These are phyloP conservation scores for Hyphantria cunea DNA, from an alignment of 1,140 invertebrate species.

Conservation along the genomic window DNA sequence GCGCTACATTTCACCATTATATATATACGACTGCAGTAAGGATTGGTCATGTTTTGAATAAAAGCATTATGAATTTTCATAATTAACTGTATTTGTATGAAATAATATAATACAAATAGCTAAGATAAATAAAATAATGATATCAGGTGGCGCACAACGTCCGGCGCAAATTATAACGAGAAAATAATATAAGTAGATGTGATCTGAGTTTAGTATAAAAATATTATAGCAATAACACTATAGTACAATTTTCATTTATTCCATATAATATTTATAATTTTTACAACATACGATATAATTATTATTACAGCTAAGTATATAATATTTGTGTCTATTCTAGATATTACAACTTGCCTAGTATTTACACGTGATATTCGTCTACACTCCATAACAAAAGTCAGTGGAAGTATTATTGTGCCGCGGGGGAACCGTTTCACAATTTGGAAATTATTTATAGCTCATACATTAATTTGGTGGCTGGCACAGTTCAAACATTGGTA, in stretches of 20 bases:
- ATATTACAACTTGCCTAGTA: conserved; percentile 7
- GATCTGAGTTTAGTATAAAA: conserved; percentile 37
- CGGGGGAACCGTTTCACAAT: too few relatives aligned
- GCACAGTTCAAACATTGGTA: too few relatives aligned
- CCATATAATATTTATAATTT: conserved; percentile 9
- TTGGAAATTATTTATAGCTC: too few relatives aligned
- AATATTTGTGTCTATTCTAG: conserved; percentile 13
- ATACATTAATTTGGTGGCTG: too few relatives aligned
- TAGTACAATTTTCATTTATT: conserved; percentile 14
- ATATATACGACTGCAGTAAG: too few relatives aligned
- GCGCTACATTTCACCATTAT: too few relatives aligned
- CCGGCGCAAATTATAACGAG: background rate
- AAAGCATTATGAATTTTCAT: conserved; percentile 1
- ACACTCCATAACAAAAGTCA: conserved; percentile 5
- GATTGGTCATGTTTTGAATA: too few relatives aligned
- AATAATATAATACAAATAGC: conserved; percentile 32
- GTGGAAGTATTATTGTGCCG: background rate
- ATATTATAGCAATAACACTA: conserved; percentile 33
- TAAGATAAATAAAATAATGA: conserved; percentile 18
- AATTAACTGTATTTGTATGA: conserved; percentile 30
- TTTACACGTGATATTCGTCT: conserved; percentile 8
- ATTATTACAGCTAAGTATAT: conserved; percentile 8
- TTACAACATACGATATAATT: conserved; percentile 16
- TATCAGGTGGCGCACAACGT: conserved; percentile 10
- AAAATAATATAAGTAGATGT: conserved; percentile 5